A percentile compares a stretch with the other conserved stretches of the same genome.
Conservation (phyloP, 2,113 vertebrate species). For the Podilymbus podiceps region DNA sequence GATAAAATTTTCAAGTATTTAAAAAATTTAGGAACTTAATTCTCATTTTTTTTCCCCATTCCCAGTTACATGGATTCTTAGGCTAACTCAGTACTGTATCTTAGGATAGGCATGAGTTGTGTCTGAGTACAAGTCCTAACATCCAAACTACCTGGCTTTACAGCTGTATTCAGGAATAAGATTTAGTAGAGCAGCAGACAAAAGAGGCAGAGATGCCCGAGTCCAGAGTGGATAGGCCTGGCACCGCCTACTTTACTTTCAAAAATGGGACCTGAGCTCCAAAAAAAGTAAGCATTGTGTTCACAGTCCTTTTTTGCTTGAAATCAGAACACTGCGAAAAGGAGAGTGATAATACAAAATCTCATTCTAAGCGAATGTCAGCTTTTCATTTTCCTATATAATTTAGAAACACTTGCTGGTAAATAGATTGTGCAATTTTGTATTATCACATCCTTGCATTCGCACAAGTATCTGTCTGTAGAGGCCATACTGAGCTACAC, state of each 20-base stretch:
- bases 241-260: background rate
- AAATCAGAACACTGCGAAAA: background rate
- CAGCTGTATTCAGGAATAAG: background rate
- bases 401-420: background rate
- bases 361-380: background rate
- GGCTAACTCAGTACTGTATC: background rate
- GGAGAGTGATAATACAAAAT: background rate
- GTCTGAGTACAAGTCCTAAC: background rate
- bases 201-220: background rate
- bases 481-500: background rate
- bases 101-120: background rate
- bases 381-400: background rate
- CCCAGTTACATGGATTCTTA: background rate
- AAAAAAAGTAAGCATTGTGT: background rate
- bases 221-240: background rate
- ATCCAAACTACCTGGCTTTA: background rate
- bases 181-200: background rate
- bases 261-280: background rate
- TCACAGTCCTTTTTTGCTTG: background rate
- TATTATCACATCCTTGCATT: background rate
- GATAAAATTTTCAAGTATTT: background rate
- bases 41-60: background rate
- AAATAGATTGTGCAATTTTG: background rate
- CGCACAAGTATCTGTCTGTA: rapidly evolving
- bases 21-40: background rate